phyloP scores from a whole-genome alignment of 2,113 vertebrate species.

The Labrus mixtus region DNA sequence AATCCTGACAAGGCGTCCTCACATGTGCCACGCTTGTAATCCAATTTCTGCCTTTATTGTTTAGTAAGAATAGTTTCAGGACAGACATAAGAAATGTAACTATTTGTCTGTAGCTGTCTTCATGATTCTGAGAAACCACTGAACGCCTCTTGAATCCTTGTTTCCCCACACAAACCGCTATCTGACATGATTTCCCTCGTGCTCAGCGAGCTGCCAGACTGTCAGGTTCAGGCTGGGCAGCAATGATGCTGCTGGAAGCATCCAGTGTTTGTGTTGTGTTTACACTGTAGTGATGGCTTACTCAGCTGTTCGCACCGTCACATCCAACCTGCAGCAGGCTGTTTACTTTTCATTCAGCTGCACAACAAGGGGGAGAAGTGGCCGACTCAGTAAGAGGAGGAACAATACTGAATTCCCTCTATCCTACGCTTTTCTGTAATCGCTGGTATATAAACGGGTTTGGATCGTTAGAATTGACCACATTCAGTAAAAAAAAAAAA shows the following conservation, averaged over 20 bases:
- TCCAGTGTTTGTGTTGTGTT: slow-evolving; percentile 70
- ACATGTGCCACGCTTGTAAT: background rate
- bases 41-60: background rate
- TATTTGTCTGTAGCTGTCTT: background rate
- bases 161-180: background rate
- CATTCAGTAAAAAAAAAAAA: background rate
- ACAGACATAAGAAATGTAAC: background rate
- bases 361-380: background rate
- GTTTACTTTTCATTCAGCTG: slow-evolving; percentile 25
- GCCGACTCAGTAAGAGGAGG: background rate
- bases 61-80: background rate
- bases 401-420: background rate
- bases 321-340: slow-evolving; percentile 11
- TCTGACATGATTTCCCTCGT: slow-evolving; percentile 30
- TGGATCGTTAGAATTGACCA: background rate
- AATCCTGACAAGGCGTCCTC: background rate
- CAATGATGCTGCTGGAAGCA: slow-evolving; percentile 53
- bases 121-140: slow-evolving; percentile 4
- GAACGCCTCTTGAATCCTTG: background rate
- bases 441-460: background rate
- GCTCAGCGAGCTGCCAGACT: slow-evolving; percentile 38
- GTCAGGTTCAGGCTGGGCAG: slow-evolving; percentile 30
- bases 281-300: slow-evolving; percentile 53
- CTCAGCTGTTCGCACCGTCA: slow-evolving; percentile 69
- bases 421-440: background rate